Evolutionary conservation across 2,113 vertebrate genomes (phyloP), one percentile per base, ranked within the genome.

Genomic region (Eublepharis macularius): DNA sequence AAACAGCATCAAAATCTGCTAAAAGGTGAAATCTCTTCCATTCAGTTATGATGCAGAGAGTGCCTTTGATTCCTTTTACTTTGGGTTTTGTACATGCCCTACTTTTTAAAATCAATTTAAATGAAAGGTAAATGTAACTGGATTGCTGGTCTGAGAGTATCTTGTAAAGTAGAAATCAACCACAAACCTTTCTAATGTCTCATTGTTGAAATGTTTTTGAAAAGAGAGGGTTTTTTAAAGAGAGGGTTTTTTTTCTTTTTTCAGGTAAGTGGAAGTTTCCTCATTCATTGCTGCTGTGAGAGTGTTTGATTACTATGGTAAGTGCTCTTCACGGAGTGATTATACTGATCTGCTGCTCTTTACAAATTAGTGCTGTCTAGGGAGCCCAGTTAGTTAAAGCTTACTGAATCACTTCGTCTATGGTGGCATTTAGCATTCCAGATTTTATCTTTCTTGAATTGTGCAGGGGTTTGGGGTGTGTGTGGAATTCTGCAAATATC

Each of bases 211-310:
- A 80, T 49, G 29, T 4, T 36, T 60, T 36, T 75, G 6, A 81
- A 79, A 39, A 7, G 16, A 73, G n/a, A 63, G 2, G 36, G 90
- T 80, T 17, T 83, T 75, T 74, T 6, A n/a, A n/a, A n/a, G n/a
- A n/a, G n/a, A n/a, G n/a, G n/a, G 68, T 88, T 77, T 63, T 17
- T 78, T 82, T 84, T 86, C 41, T 54, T 90, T 41, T 92, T 93
- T 81, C 89, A 97, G 96, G 97, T 97, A 97, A 97, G 97, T 97
- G 95, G 83, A 88, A 90, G 47, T 68, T 95, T 96, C 94, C 85
- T 92, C 87, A 85, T 93, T 94, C 87, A 0, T 94, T 94, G 80
- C 89, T 93, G 84, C 78, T 73, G 85, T 45, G 87, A 82, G 89
- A 73, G 0, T 39, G 6, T 89, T 89, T 91, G 87, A 84, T 91